phyloP scores from a whole-genome alignment of 2,888 invertebrate genomes.

The Geotrupes spiniger region DNA sequence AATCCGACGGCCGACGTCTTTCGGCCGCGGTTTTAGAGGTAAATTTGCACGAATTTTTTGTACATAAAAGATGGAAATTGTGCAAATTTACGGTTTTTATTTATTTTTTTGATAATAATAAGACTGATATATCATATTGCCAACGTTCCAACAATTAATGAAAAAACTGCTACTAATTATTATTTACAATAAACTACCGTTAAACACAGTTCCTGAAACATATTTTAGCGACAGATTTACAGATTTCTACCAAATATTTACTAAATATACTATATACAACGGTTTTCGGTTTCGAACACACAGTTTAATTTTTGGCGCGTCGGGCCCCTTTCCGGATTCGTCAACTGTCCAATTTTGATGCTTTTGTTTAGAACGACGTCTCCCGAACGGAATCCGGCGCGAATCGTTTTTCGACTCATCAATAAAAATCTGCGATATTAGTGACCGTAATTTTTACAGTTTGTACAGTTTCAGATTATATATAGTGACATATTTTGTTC shows the following conservation, averaged over 20 bases:
- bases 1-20: constrained; percentile 3
- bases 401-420: constrained; percentile 14
- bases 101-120: constrained; percentile 34
- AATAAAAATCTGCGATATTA: constrained; percentile 45
- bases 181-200: constrained; percentile 30
- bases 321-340: background rate
- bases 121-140: constrained; percentile 51
- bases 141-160: constrained; percentile 45
- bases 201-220: constrained; percentile 48
- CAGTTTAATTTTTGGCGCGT: background rate
- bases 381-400: too few relatives aligned
- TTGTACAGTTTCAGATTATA: constrained; percentile 50
- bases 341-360: constrained; percentile 7
- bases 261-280: constrained; percentile 37
- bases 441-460: constrained; percentile 45
- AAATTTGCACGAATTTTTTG: constrained; percentile 13
- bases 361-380: background rate
- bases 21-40: constrained; percentile 9
- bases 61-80: constrained; percentile 6
- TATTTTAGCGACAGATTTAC: constrained; percentile 48
- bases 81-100: constrained; percentile 14
- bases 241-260: constrained; percentile 51
- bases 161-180: constrained; percentile 33
- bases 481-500: constrained; percentile 35
- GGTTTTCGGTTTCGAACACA: constrained; percentile 42